Conservation (phyloP, 2,113 vertebrate species). For the Eubucco bourcierii region DNA sequence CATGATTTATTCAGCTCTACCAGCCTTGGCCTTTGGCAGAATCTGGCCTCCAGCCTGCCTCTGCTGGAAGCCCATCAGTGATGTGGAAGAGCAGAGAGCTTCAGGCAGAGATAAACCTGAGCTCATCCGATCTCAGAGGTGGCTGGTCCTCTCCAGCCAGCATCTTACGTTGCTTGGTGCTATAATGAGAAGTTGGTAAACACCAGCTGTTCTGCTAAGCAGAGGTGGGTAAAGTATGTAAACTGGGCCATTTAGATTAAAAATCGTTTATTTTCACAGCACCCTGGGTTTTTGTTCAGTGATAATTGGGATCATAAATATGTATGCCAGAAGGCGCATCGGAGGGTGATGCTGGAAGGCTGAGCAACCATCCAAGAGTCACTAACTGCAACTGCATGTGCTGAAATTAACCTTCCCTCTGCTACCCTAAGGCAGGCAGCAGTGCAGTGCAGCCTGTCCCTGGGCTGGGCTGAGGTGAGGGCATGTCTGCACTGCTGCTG, state of each 20-base stretch:
- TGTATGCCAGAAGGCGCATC: neutral
- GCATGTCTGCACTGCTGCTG: neutral
- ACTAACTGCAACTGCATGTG: neutral
- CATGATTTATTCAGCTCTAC: neutral
- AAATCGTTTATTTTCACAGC: slow-evolving; percentile 41
- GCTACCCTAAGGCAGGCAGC: neutral
- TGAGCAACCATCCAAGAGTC: neutral
- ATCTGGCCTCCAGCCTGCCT: neutral
- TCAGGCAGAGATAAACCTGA: neutral
- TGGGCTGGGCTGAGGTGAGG: neutral
- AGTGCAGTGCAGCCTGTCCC: rapidly evolving
- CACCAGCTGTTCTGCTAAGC: slow-evolving; percentile 49
- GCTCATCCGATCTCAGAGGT: neutral
- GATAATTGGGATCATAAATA: slow-evolving; percentile 51
- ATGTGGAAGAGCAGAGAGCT: neutral
- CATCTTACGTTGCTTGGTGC: neutral
- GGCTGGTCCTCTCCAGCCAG: neutral
- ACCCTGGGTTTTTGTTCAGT: neutral
- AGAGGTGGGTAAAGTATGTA: slow-evolving; percentile 25
- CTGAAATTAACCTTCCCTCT: neutral
- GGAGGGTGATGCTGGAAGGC: neutral
- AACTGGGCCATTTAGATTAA: slow-evolving; percentile 48
- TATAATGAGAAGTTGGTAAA: slow-evolving; percentile 38
- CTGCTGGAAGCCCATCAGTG: neutral
- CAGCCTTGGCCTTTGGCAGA: neutral